Evolutionary conservation across 2,888 invertebrate genomes (phyloP).

Genomic region (Zonitis immaculata): DNA sequence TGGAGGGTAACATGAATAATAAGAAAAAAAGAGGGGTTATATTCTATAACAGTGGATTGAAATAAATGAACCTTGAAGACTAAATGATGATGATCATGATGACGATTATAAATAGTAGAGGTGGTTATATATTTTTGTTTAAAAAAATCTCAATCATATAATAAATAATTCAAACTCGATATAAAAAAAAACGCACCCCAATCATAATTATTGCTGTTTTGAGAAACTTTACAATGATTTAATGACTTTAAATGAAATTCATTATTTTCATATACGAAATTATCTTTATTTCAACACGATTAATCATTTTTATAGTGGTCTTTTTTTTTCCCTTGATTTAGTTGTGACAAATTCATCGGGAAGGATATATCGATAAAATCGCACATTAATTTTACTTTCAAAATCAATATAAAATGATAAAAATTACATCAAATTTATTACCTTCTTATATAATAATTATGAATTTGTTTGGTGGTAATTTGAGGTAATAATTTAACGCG

Average conservation of each 20-base stretch:
- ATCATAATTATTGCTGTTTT: constrained; percentile 33
- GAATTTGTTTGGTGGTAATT: background rate
- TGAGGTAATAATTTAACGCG: background rate
- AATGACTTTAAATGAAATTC: constrained; percentile 36
- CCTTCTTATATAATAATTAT: too few species aligned
- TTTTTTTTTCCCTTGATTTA: too few species aligned
- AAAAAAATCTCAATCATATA: background rate
- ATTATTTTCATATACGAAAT: constrained; percentile 27
- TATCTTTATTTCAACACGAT: constrained; percentile 8
- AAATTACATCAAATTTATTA: too few species aligned
- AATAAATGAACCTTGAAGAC: constrained; percentile 50
- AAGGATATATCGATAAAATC: background rate
- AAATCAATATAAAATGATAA: background rate
- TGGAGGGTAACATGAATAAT: constrained; percentile 16
- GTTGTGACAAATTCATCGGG: background rate
- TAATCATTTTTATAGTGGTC: background rate
- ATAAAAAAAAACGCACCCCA: constrained; percentile 13
- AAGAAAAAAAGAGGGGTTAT: background rate
- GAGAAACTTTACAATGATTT: constrained; percentile 36
- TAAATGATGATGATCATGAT: constrained; percentile 48
- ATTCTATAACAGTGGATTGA: too few species aligned
- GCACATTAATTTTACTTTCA: background rate
- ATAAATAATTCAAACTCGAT: background rate
- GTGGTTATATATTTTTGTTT: background rate
- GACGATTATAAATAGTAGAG: too few species aligned